phyloP scores from a whole-genome alignment of 2,797 vertebrate genomes.

The Zalophus californianus region DNA sequence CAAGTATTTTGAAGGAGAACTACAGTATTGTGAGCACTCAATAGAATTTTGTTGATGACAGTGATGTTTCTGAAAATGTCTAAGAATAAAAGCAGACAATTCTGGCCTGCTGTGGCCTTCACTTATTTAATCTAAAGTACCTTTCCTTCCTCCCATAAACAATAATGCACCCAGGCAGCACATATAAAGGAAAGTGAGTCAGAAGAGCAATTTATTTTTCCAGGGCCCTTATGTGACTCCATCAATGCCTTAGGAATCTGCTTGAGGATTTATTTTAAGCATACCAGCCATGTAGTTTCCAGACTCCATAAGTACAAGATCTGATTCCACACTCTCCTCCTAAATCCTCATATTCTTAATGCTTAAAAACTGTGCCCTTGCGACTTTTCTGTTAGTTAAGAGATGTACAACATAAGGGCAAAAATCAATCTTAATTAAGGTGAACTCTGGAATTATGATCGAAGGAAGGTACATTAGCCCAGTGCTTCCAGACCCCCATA shows the following conservation, averaged over 20 bases:
- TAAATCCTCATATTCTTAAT: constrained; percentile 72
- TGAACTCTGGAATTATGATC: constrained; percentile 81
- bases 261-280: constrained; percentile 50
- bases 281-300: not conserved
- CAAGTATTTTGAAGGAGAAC: constrained; percentile 23
- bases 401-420: constrained; percentile 79
- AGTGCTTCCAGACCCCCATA: constrained; percentile 69
- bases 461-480: constrained; percentile 82
- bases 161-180: not conserved
- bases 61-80: constrained; percentile 59
- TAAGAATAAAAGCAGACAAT: constrained; percentile 23
- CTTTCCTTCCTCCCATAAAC: constrained; percentile 52
- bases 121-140: constrained; percentile 39
- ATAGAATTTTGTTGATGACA: constrained; percentile 38
- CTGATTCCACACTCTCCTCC: constrained; percentile 55
- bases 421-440: constrained; percentile 85
- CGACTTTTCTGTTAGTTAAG: constrained; percentile 82
- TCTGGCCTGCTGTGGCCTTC: not conserved
- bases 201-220: constrained; percentile 56
- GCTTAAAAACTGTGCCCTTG: constrained; percentile 81
- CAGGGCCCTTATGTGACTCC: constrained; percentile 46
- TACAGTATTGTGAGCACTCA: not conserved
- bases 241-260: constrained; percentile 41
- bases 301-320: constrained; percentile 57
- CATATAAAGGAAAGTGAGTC: constrained; percentile 27